Conservation (phyloP, 2,113 vertebrate species). For the Alethe diademata region DNA sequence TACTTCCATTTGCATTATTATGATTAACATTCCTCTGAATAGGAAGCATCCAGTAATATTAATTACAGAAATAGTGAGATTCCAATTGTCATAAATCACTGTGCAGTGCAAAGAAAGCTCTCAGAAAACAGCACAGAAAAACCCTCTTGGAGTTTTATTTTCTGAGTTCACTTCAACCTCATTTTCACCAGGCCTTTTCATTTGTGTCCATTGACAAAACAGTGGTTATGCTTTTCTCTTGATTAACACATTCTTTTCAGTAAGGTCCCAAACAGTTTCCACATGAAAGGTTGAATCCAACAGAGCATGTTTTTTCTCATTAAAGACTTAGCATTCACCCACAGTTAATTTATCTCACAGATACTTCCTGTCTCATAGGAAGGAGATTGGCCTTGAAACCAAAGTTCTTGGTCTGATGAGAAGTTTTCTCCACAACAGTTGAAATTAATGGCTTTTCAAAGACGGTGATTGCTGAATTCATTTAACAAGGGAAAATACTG, state of each 20-base stretch:
- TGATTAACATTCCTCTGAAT: slow-evolving; percentile 37
- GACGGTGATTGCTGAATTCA: neutral
- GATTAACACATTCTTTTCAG: slow-evolving; percentile 54
- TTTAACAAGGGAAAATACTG: neutral
- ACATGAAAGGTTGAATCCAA: slow-evolving; percentile 36
- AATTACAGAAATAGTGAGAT: slow-evolving; percentile 54
- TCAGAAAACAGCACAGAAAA: neutral
- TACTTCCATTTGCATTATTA: slow-evolving; percentile 53
- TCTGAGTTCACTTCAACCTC: neutral
- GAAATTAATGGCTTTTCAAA: slow-evolving; percentile 5
- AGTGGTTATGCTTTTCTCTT: slow-evolving; percentile 25
- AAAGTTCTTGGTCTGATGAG: neutral
- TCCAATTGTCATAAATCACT: slow-evolving; percentile 38
- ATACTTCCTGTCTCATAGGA: slow-evolving; percentile 27
- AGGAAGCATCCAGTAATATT: slow-evolving; percentile 49
- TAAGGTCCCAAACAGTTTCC: slow-evolving; percentile 12
- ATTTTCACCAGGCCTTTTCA: slow-evolving; percentile 11
- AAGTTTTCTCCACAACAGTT: neutral
- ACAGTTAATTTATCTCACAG: slow-evolving; percentile 19
- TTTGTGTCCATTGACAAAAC: slow-evolving; percentile 32
- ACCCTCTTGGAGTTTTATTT: neutral
- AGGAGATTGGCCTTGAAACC: neutral
- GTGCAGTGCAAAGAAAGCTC: neutral
- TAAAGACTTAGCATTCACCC: slow-evolving; percentile 19
- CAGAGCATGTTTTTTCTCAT: slow-evolving; percentile 34